These are phyloP conservation scores for Eptesicus fuscus DNA, from an alignment of 2,113 vertebrate species.

Conservation along the genomic window DNA sequence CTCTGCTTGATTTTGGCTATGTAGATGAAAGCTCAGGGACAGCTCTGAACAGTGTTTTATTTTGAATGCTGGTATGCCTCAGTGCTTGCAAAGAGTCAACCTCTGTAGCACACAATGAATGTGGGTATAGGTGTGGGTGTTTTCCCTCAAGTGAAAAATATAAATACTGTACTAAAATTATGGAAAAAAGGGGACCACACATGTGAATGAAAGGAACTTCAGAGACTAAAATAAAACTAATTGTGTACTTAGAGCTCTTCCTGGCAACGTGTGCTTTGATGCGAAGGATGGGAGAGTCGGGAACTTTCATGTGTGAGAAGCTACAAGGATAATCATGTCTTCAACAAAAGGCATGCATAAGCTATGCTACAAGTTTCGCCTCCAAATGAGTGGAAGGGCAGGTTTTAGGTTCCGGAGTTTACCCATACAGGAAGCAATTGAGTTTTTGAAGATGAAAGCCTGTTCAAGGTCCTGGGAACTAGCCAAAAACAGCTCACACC, in stretches of 20 bases:
- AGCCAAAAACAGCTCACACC: conserved; percentile 52
- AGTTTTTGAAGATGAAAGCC: conserved; percentile 72
- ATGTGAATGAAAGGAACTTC: conserved; percentile 59
- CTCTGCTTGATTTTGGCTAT: not conserved
- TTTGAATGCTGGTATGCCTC: not conserved
- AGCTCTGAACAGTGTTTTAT: not conserved
- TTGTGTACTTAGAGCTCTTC: conserved; percentile 40
- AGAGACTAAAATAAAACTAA: conserved; percentile 56
- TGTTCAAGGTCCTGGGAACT: conserved; percentile 64
- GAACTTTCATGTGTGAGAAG: conserved; percentile 53
- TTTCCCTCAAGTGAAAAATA: conserved; percentile 25
- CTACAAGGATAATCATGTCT: conserved; percentile 39
- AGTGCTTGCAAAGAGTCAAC: not conserved
- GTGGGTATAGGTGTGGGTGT: not conserved
- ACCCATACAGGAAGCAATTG: conserved; percentile 72
- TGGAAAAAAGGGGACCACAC: conserved; percentile 60
- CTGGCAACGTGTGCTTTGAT: conserved; percentile 48
- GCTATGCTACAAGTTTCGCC: not conserved
- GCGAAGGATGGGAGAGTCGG: not conserved
- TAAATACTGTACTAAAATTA: conserved; percentile 21
- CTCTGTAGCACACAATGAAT: not conserved
- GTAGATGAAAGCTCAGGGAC: not conserved
- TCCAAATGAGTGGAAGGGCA: conserved; percentile 46
- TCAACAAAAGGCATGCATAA: conserved; percentile 41
- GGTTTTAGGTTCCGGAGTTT: conserved; percentile 64